phyloP scores from a whole-genome alignment of 2,797 vertebrate genomes.

The Heterohyrax brucei region DNA sequence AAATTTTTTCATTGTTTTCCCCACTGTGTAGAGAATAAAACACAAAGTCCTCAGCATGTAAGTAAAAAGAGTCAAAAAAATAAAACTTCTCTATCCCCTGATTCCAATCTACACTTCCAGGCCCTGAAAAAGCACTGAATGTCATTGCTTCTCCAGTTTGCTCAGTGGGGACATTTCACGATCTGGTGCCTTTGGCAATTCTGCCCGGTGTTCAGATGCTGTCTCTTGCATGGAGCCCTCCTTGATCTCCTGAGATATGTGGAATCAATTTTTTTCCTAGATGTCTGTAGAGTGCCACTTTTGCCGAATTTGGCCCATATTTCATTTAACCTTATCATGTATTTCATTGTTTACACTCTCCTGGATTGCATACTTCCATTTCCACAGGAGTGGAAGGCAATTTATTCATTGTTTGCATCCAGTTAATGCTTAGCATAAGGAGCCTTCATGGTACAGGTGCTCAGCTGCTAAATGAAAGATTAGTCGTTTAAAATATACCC shows the following conservation, averaged over 20 bases:
- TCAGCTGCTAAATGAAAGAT: neutral
- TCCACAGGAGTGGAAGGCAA: neutral
- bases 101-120: neutral
- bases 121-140: neutral
- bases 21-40: slow-evolving; percentile 1
- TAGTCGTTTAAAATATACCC: neutral
- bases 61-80: slow-evolving; percentile 5
- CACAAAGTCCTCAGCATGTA: slow-evolving; percentile 35
- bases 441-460: neutral
- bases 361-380: neutral
- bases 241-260: neutral
- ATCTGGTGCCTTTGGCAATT: neutral
- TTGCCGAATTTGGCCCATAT: neutral
- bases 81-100: neutral
- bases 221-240: neutral
- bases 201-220: neutral
- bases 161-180: neutral
- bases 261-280: neutral
- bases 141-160: neutral
- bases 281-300: neutral
- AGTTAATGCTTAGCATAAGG: neutral
- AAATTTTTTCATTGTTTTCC: slow-evolving; percentile 5
- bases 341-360: neutral
- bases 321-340: neutral
- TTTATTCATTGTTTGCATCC: neutral